Conservation (phyloP, 2,113 vertebrate species). For the Pitta sordida region DNA sequence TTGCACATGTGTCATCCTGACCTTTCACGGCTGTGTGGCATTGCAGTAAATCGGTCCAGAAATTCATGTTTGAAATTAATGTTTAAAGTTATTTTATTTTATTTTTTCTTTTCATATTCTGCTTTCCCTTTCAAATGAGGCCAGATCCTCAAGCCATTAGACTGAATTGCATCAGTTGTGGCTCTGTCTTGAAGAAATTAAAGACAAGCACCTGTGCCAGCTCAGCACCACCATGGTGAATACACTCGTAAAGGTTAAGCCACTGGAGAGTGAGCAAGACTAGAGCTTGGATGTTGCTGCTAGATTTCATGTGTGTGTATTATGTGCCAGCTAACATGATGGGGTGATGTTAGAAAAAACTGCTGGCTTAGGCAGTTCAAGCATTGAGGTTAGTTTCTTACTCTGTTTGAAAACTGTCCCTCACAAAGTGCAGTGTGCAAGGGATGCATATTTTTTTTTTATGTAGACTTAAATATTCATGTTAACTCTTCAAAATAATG, state of each 20-base stretch:
- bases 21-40: not conserved
- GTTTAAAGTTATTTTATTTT: not conserved
- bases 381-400: not conserved
- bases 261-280: not conserved
- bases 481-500: constrained; percentile 8
- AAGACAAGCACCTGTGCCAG: not conserved
- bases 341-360: not conserved
- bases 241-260: not conserved
- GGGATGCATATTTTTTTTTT: not conserved
- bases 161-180: constrained; percentile 39
- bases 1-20: not conserved
- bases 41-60: not conserved
- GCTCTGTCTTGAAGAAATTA: constrained; percentile 21
- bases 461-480: not conserved
- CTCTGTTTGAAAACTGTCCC: not conserved
- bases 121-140: constrained; percentile 35
- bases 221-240: not conserved
- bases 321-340: not conserved
- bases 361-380: not conserved
- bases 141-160: constrained; percentile 34
- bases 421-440: not conserved
- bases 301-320: not conserved
- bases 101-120: not conserved
- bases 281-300: not conserved
- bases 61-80: not conserved